A percentile compares a stretch with the other conserved stretches of the same genome.
Conservation (phyloP, 2,888 invertebrate genomes). For the Oxycera nigricornis region DNA sequence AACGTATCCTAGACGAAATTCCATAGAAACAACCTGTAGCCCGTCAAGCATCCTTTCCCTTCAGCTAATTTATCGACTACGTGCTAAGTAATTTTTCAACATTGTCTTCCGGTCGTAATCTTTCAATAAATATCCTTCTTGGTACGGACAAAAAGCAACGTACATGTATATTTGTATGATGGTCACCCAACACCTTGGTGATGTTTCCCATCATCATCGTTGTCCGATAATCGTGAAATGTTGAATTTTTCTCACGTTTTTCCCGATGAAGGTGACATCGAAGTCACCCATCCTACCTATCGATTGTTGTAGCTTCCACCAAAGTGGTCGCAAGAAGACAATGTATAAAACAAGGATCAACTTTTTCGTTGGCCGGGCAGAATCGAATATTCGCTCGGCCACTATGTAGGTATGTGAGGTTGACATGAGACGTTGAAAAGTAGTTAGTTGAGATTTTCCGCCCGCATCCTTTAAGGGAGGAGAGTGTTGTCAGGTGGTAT, state of each 20-base stretch:
- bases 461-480: slow-evolving; percentile 13
- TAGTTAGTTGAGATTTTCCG: neutral
- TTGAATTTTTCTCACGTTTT: slow-evolving; percentile 40
- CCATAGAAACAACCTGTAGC: no score
- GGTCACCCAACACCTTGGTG: neutral
- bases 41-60: neutral
- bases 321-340: slow-evolving; percentile 1
- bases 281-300: slow-evolving; percentile 13
- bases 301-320: neutral
- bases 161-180: no score
- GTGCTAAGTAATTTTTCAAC: slow-evolving; percentile 25
- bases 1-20: no score
- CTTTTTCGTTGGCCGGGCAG: neutral
- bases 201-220: slow-evolving; percentile 14
- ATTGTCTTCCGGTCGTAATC: slow-evolving; percentile 21
- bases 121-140: slow-evolving; percentile 29
- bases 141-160: neutral
- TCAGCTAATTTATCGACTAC: slow-evolving; percentile 24
- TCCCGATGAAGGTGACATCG: slow-evolving; percentile 8
- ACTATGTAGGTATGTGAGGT: neutral
- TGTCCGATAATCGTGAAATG: slow-evolving; percentile 31
- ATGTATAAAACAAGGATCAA: slow-evolving; percentile 33
- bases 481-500: neutral
- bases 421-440: slow-evolving; percentile 7
- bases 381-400: neutral